Conservation (phyloP, 2,888 invertebrate species). For the Nysson spinosus region DNA sequence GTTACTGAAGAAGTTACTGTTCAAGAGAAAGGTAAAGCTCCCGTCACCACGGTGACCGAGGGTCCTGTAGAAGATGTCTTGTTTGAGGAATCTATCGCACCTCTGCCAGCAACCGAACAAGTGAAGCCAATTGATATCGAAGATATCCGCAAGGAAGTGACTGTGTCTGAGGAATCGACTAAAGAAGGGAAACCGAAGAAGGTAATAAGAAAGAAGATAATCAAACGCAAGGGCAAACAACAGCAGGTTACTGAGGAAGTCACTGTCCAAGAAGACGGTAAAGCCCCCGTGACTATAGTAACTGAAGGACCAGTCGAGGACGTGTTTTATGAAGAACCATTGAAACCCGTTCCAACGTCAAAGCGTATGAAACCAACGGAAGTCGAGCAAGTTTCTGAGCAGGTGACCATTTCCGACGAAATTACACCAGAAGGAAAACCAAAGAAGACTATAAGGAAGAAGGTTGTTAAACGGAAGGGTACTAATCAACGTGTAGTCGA, state of each 20-base stretch:
- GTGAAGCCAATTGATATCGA: slow-evolving; percentile 75
- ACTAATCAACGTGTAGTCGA: slow-evolving; percentile 60
- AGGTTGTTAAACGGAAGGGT: slow-evolving; percentile 59
- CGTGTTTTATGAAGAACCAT: slow-evolving; percentile 72
- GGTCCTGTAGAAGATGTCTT: slow-evolving; percentile 66
- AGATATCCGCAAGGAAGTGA: slow-evolving; percentile 48
- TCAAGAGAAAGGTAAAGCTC: slow-evolving; percentile 57
- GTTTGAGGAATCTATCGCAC: slow-evolving; percentile 72
- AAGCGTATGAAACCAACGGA: slow-evolving; percentile 75
- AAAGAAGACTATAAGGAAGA: slow-evolving; percentile 70
- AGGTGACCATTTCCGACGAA: slow-evolving; percentile 57
- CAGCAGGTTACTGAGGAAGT: slow-evolving; percentile 56
- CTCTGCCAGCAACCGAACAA: slow-evolving; percentile 65
- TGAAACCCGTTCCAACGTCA: slow-evolving; percentile 62
- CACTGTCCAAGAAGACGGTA: slow-evolving; percentile 66
- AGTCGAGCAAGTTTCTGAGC: slow-evolving; percentile 58
- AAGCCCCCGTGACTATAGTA: slow-evolving; percentile 35
- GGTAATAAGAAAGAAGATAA: slow-evolving; percentile 51
- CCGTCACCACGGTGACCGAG: slow-evolving; percentile 51
- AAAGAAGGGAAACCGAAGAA: slow-evolving; percentile 58
- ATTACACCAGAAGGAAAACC: slow-evolving; percentile 54
- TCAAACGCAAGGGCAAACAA: slow-evolving; percentile 50
- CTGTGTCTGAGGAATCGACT: slow-evolving; percentile 59
- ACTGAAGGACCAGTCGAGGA: slow-evolving; percentile 72
- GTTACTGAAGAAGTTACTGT: slow-evolving; percentile 62